Conservation (phyloP, 2,888 invertebrate species). For the Spisula solida region DNA sequence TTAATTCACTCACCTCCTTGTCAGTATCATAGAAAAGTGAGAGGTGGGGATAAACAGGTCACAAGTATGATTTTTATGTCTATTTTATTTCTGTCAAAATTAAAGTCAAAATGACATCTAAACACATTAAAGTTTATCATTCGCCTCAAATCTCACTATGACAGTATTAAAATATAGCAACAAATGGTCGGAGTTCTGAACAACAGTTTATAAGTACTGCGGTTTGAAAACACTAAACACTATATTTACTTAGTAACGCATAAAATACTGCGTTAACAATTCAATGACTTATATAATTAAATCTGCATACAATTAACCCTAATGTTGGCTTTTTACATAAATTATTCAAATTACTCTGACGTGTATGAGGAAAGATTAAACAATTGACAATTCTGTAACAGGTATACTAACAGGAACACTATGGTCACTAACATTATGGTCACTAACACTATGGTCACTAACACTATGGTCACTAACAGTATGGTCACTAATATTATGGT, state of each 20-base stretch:
- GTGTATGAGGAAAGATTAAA: neutral
- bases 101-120: neutral
- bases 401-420: neutral
- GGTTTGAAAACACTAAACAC: neutral
- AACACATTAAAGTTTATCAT: slow-evolving; percentile 12
- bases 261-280: neutral
- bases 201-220: neutral
- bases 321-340: neutral
- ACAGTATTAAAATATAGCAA: neutral
- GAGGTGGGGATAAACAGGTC: neutral
- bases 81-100: neutral
- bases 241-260: neutral
- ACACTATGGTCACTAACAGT: too few species aligned
- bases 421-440: neutral
- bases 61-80: neutral
- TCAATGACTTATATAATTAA: neutral
- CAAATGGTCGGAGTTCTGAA: neutral
- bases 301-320: neutral
- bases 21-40: too few species aligned
- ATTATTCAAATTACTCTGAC: slow-evolving; percentile 3
- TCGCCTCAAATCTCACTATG: neutral
- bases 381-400: slow-evolving; percentile 3
- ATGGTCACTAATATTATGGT: neutral
- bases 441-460: too few species aligned
- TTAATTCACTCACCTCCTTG: too few species aligned